These are phyloP conservation scores for Epirrhoe alternata DNA, from an alignment of 2,888 invertebrate species.

Conservation along the genomic window DNA sequence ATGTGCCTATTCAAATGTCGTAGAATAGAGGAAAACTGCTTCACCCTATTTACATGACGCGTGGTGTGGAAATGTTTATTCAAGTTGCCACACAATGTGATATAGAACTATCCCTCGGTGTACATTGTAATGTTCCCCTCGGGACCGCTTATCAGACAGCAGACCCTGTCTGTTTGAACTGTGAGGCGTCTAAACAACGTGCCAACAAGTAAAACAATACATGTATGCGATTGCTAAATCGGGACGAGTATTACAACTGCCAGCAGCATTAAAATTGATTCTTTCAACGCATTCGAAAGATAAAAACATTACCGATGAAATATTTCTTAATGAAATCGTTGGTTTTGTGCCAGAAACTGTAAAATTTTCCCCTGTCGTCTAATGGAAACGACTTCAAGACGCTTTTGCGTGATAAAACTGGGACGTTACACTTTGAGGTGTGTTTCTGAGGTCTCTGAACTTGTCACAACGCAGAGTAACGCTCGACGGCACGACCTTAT, in stretches of 20 bases:
- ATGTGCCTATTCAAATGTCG: constrained; percentile 27
- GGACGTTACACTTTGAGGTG: constrained; percentile 15
- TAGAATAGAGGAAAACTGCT: constrained; percentile 32
- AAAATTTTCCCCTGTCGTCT: constrained; percentile 47
- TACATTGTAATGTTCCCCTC: constrained; percentile 52
- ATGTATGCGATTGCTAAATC: constrained; percentile 53
- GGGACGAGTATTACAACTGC: constrained; percentile 50
- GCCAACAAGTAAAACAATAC: constrained; percentile 61
- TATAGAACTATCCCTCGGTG: constrained; percentile 46
- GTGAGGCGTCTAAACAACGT: constrained; percentile 63
- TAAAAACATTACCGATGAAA: constrained; percentile 36
- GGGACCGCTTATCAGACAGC: constrained; percentile 62
- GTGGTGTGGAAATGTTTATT: constrained; percentile 33
- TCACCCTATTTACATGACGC: constrained; percentile 23
- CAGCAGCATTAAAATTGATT: constrained; percentile 30
- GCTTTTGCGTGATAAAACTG: constrained; percentile 42
- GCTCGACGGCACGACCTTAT: background rate
- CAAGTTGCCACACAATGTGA: constrained; percentile 43
- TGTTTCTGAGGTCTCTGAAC: background rate
- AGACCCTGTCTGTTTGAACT: constrained; percentile 64
- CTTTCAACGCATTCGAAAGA: constrained; percentile 35
- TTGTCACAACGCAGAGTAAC: background rate
- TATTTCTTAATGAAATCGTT: constrained; percentile 47
- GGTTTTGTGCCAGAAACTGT: constrained; percentile 57
- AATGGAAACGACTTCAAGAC: constrained; percentile 53